Evolutionary conservation across 2,797 vertebrate genomes (phyloP).

Genomic region (Syngnathus rostellatus): DNA sequence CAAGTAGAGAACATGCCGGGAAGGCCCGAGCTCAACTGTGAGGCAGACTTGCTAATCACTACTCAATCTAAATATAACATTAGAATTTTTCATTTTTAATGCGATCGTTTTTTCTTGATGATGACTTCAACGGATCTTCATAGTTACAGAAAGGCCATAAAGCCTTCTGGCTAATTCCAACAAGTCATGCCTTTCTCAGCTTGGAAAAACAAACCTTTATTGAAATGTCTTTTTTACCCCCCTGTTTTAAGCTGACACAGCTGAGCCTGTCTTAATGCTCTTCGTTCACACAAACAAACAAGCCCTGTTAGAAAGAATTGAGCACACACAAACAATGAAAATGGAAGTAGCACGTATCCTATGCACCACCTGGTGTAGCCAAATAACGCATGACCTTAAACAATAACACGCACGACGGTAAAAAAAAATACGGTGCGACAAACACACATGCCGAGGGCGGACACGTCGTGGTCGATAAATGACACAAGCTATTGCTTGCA

Average conservation of each 20-base stretch:
- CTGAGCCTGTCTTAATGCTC: constrained; percentile 7
- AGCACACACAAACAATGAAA: not conserved
- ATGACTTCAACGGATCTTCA: constrained; percentile 38
- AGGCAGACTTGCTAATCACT: no score
- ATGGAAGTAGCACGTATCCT: constrained; percentile 3
- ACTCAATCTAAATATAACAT: no score
- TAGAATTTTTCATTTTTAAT: no score
- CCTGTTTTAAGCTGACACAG: constrained; percentile 25
- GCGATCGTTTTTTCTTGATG: constrained; percentile 7
- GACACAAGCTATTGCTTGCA: constrained; percentile 42
- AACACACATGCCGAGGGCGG: constrained; percentile 32
- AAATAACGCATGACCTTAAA: constrained; percentile 44
- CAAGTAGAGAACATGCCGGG: not conserved
- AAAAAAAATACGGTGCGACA: no score
- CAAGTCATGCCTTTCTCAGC: constrained; percentile 12
- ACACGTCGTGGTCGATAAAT: constrained; percentile 53
- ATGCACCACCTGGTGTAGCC: not conserved
- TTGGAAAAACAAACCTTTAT: constrained; percentile 15
- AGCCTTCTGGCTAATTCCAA: constrained; percentile 30
- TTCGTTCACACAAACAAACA: not conserved
- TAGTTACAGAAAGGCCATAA: constrained; percentile 31
- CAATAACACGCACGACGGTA: not conserved
- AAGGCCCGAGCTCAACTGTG: no score
- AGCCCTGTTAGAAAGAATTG: constrained; percentile 1
- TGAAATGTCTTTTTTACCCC: constrained; percentile 16